These are phyloP conservation scores for Conomelus anceps DNA, from an alignment of 2,888 invertebrate species.

Conservation along the genomic window DNA sequence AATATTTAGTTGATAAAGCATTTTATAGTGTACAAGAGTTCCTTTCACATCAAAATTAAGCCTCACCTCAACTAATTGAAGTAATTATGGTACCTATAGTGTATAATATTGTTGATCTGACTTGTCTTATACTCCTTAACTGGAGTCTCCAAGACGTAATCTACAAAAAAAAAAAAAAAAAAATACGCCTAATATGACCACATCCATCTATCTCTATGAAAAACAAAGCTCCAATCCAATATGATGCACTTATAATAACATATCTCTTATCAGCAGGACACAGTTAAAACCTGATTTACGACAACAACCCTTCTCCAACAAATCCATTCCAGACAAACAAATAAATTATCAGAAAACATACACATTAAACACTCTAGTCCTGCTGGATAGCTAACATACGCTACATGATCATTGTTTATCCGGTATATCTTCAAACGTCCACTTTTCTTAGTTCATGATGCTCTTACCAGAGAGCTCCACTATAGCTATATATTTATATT, in stretches of 20 bases:
- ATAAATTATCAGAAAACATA: not conserved
- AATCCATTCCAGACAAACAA: not conserved
- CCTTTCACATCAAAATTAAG: too few relatives aligned
- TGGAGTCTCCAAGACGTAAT: too few relatives aligned
- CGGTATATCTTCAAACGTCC: not conserved
- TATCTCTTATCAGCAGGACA: not conserved
- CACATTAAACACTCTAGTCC: not conserved
- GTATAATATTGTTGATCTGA: too few relatives aligned
- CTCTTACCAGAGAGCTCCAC: not conserved
- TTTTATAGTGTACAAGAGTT: too few relatives aligned
- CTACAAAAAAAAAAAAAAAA: too few relatives aligned
- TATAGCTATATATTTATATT: too few relatives aligned
- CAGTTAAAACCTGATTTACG: not conserved
- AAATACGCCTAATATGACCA: too few relatives aligned
- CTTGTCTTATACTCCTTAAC: too few relatives aligned
- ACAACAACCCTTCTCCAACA: not conserved
- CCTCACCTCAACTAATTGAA: too few relatives aligned
- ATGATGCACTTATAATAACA: not conserved
- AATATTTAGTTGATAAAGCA: too few relatives aligned
- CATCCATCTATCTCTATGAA: not conserved
- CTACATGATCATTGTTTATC: not conserved
- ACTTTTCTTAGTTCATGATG: not conserved
- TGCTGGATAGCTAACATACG: not conserved
- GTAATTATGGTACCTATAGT: too few relatives aligned
- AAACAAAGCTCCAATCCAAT: not conserved